phyloP scores from a whole-genome alignment of 2,797 vertebrate genomes.

The Lepidocolaptes lacrymiger region DNA sequence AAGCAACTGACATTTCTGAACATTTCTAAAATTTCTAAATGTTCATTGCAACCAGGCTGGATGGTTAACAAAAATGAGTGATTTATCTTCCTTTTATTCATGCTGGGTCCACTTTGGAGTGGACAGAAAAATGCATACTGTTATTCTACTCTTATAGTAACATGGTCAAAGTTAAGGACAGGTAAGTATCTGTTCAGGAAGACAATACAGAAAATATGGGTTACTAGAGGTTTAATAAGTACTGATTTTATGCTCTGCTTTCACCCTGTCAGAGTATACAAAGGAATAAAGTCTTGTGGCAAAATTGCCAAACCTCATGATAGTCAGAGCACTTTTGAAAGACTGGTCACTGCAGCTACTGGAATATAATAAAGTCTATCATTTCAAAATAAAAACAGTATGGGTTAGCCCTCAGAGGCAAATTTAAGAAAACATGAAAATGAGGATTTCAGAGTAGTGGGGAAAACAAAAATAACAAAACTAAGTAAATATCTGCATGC shows the following conservation, averaged over 20 bases:
- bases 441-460: not conserved
- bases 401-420: not conserved
- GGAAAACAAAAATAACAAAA: not conserved
- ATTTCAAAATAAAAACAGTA: slow-evolving; percentile 38
- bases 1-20: not conserved
- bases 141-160: not conserved
- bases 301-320: slow-evolving; percentile 17
- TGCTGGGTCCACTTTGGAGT: not conserved
- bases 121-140: not conserved
- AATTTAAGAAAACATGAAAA: slow-evolving; percentile 6
- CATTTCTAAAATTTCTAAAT: not conserved
- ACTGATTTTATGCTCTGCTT: not conserved
- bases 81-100: not conserved
- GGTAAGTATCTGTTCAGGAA: slow-evolving; percentile 1
- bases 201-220: not conserved
- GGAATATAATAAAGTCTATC: not conserved
- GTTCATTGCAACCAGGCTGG: not conserved
- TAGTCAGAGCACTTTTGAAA: not conserved
- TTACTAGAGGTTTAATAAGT: not conserved
- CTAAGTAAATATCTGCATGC: not conserved
- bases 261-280: not conserved
- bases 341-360: not conserved
- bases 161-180: not conserved
- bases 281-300: not conserved
- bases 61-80: not conserved